Evolutionary conservation across 2,888 invertebrate genomes (phyloP).

Genomic region (Aphodius granarius): DNA sequence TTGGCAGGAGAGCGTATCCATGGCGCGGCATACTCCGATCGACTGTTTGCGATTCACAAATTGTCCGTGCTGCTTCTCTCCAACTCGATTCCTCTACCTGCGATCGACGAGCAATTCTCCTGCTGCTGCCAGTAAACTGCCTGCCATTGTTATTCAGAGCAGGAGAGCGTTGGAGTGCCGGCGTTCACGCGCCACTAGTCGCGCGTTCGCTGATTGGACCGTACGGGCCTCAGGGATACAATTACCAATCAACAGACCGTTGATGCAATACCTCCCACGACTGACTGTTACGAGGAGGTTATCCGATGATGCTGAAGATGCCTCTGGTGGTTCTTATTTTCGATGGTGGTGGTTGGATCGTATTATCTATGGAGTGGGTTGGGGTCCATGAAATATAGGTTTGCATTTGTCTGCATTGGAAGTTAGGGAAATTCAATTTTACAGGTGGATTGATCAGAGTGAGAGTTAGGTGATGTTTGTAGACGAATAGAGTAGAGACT

Average conservation of each 20-base stretch:
- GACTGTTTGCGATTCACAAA: background rate
- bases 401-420: too few relatives aligned
- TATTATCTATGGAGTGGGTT: too few relatives aligned
- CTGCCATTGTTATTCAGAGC: slow-evolving; percentile 50
- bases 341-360: background rate
- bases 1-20: background rate
- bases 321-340: background rate
- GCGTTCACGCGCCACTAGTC: slow-evolving; percentile 51
- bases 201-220: slow-evolving; percentile 52
- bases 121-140: background rate
- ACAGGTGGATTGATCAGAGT: too few relatives aligned
- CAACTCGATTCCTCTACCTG: background rate
- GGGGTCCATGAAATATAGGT: too few relatives aligned
- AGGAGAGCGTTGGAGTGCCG: slow-evolving; percentile 49
- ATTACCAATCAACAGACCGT: slow-evolving; percentile 42
- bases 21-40: background rate
- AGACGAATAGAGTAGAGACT: too few relatives aligned
- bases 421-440: too few relatives aligned
- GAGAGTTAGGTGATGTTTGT: too few relatives aligned
- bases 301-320: background rate
- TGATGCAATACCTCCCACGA: background rate
- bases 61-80: background rate
- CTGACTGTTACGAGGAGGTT: background rate
- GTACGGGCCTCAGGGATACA: slow-evolving; percentile 48
- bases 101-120: background rate